Evolutionary conservation across 2,113 vertebrate genomes (phyloP).

Genomic region (Xerus inauris): DNA sequence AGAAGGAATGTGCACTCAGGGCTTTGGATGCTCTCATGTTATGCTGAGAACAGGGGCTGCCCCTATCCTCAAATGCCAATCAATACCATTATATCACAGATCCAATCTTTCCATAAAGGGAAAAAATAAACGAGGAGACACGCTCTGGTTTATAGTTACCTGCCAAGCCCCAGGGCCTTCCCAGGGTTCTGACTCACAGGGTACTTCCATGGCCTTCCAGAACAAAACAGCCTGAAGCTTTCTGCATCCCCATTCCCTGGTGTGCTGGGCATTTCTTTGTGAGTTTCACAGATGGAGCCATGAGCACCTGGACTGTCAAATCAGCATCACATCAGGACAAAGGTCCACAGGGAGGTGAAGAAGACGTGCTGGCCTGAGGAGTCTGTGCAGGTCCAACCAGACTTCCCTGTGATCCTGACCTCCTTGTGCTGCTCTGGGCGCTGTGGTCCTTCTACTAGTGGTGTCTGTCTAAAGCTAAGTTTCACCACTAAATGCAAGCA

Average conservation of each 20-base stretch:
- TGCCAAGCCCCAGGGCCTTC: not conserved
- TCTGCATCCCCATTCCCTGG: not conserved
- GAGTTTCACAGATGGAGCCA: not conserved
- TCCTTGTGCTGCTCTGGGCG: not conserved
- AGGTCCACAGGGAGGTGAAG: not conserved
- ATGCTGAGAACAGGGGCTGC: not conserved
- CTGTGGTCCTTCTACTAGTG: not conserved
- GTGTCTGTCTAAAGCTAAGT: not conserved
- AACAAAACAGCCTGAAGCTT: not conserved
- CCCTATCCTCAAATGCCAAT: not conserved
- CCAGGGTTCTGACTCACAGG: not conserved
- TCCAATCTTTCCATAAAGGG: not conserved
- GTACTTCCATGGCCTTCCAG: not conserved
- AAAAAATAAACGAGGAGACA: not conserved
- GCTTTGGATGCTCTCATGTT: not conserved
- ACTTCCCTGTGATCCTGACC: not conserved
- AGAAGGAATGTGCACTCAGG: not conserved
- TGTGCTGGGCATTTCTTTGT: rapidly evolving
- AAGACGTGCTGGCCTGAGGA: not conserved
- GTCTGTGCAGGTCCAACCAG: too few relatives aligned
- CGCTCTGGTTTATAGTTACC: not conserved
- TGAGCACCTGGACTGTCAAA: not conserved
- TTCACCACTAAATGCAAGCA: not conserved
- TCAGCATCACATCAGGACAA: not conserved
- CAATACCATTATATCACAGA: not conserved